A percentile compares a stretch with the other conserved stretches of the same genome.
Conservation (phyloP, 37 sponge, comb jelly and placozoan genomes). For the Halichondria panicea region DNA sequence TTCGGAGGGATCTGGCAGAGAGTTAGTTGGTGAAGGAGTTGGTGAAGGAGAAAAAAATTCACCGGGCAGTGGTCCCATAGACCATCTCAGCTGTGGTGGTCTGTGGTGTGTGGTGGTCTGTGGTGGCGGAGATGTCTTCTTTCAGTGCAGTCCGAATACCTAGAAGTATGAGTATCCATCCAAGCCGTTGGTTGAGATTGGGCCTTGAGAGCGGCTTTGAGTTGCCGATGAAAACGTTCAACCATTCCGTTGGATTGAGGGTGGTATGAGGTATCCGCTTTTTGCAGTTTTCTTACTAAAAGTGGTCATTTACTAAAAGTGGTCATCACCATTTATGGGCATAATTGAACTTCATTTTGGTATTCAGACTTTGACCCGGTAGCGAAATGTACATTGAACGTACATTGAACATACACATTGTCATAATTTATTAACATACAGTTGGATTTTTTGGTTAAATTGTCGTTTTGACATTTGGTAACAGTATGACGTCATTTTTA, state of each 20-base stretch:
- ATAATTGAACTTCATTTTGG: no score
- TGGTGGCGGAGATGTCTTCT: slow-evolving; percentile 53
- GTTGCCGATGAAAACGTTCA: slow-evolving; percentile 61
- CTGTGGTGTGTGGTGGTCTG: no score
- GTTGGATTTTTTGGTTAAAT: no score
- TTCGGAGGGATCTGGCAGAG: slow-evolving; percentile 23
- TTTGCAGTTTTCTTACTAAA: no score
- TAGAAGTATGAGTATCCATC: slow-evolving; percentile 59
- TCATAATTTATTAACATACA: no score
- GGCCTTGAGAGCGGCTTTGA: slow-evolving; percentile 52
- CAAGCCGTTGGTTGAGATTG: slow-evolving; percentile 41
- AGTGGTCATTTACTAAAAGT: no score
- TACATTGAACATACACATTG: no score
- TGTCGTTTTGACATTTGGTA: no score
- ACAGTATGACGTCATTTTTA: no score
- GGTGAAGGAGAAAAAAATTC: slow-evolving; percentile 60
- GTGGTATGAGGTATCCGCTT: slow-evolving; percentile 71
- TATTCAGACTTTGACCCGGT: no score
- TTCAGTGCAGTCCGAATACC: slow-evolving; percentile 68
- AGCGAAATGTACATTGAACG: no score
- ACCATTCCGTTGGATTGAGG: slow-evolving; percentile 65
- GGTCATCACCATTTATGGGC: no score
- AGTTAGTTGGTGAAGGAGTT: neutral
- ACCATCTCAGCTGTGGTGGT: slow-evolving; percentile 70
- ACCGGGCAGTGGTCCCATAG: slow-evolving; percentile 78